phyloP scores from a whole-genome alignment of 2,888 invertebrate genomes.

The Heliconius cydno region DNA sequence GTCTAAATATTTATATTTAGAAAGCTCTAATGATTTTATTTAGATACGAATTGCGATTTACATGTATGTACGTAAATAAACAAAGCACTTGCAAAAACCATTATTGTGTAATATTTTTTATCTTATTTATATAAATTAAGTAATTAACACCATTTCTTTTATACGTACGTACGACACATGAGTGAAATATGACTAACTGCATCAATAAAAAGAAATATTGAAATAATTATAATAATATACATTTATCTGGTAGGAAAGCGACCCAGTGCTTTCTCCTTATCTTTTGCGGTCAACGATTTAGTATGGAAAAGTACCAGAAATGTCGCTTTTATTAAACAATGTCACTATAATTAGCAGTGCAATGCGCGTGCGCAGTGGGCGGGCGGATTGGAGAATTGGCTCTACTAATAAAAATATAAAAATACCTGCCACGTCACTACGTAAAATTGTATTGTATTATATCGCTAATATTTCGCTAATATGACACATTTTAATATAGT shows the following conservation, averaged over 20 bases:
- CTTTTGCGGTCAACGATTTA: slow-evolving; percentile 60
- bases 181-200: slow-evolving; percentile 1
- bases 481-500: background rate
- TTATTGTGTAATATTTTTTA: slow-evolving; percentile 5
- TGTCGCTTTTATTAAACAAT: slow-evolving; percentile 73
- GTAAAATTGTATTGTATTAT: slow-evolving; percentile 38
- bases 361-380: slow-evolving; percentile 57
- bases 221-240: slow-evolving; percentile 3
- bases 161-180: background rate
- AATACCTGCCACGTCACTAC: slow-evolving; percentile 39
- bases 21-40: background rate
- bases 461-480: background rate
- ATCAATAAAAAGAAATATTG: background rate
- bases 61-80: too few relatives aligned
- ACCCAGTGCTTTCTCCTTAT: slow-evolving; percentile 52
- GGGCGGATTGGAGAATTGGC: slow-evolving; percentile 67
- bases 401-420: slow-evolving; percentile 54
- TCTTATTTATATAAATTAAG: background rate
- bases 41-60: background rate
- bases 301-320: slow-evolving; percentile 76
- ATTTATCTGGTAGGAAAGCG: slow-evolving; percentile 28
- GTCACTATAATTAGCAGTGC: slow-evolving; percentile 74
- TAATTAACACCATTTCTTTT: background rate
- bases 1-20: background rate
- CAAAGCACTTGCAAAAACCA: background rate